Conservation (phyloP, 2,797 vertebrate genomes). For the Hybognathus amarus region DNA sequence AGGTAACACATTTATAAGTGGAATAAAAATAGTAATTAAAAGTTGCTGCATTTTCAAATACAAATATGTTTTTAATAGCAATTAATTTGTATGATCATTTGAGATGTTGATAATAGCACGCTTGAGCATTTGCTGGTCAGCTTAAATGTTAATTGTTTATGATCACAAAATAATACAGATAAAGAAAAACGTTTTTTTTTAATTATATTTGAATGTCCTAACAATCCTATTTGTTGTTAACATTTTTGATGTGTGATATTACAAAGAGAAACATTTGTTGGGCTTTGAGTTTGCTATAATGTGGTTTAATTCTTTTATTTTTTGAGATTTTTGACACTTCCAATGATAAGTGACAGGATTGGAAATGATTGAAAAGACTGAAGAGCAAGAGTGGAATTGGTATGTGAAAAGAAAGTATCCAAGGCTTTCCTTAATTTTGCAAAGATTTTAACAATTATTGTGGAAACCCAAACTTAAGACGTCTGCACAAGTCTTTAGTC, state of each 20-base stretch:
- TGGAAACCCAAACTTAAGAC: slow-evolving; percentile 12
- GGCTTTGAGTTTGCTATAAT: neutral
- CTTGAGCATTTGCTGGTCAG: slow-evolving; percentile 14
- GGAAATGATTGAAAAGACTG: neutral
- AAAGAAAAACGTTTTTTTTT: too few species aligned
- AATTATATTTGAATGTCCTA: too few species aligned
- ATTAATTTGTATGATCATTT: slow-evolving; percentile 1
- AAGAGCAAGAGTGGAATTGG: neutral
- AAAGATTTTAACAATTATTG: neutral
- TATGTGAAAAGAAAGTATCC: neutral
- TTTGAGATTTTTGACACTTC: neutral
- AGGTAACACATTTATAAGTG: neutral
- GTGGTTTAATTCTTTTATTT: neutral
- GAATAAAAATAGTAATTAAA: neutral
- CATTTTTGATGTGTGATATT: neutral
- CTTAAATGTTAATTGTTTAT: slow-evolving; percentile 44
- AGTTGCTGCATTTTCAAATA: neutral
- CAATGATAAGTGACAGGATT: neutral
- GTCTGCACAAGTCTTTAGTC: slow-evolving; percentile 26
- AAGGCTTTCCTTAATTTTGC: neutral
- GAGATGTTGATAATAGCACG: neutral
- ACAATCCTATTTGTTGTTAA: neutral
- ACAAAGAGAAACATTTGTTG: neutral
- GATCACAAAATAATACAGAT: slow-evolving; percentile 6
- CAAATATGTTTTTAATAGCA: neutral